phyloP scores from a whole-genome alignment of 2,888 invertebrate genomes.

The Lepidochrysops patricia region DNA sequence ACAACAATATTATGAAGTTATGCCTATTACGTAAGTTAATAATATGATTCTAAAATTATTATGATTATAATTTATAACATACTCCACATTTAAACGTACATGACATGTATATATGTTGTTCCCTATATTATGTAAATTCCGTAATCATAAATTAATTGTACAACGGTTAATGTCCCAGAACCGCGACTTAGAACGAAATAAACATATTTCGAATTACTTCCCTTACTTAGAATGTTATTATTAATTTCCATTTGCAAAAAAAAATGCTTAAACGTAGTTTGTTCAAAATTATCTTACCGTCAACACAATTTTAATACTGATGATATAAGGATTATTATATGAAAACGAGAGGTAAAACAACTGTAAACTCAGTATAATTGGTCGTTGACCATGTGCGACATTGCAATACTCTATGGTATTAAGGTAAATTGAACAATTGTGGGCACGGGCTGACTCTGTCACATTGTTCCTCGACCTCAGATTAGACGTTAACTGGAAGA shows the following conservation, averaged over 20 bases:
- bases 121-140: background rate
- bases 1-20: background rate
- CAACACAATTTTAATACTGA: no score
- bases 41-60: no score
- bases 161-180: background rate
- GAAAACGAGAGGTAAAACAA: no score
- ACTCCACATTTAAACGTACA: background rate
- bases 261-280: no score
- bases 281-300: no score
- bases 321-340: no score
- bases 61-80: background rate
- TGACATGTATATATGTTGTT: background rate
- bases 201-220: background rate
- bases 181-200: background rate
- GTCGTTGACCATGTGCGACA: background rate
- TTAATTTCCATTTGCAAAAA: no score
- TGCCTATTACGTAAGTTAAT: background rate
- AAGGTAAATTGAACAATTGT: conserved; percentile 71
- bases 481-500: conserved; percentile 62
- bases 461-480: conserved; percentile 66
- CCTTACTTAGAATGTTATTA: conserved; percentile 5
- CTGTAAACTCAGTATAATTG: no score
- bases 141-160: background rate
- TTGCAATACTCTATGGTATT: conserved; percentile 34
- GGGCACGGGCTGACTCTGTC: conserved; percentile 69